phyloP scores from a whole-genome alignment of 2,797 vertebrate genomes.

The Siniperca obscura region DNA sequence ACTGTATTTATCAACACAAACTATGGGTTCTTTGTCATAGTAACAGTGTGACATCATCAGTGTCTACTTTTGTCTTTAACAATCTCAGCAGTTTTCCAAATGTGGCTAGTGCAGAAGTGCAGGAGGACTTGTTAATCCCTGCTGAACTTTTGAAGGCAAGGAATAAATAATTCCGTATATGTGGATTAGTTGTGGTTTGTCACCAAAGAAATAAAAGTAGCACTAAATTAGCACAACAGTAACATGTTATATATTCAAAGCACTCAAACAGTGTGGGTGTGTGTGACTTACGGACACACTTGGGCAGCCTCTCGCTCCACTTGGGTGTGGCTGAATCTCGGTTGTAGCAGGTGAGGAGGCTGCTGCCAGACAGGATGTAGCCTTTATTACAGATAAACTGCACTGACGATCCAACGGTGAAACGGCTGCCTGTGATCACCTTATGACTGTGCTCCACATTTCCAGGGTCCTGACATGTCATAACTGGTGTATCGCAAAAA shows the following conservation, averaged over 20 bases:
- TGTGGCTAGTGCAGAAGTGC: background rate
- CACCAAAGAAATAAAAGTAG: background rate
- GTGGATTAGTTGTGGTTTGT: background rate
- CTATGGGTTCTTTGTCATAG: background rate
- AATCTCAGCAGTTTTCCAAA: background rate
- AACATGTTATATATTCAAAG: background rate
- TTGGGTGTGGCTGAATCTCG: slow-evolving; percentile 91
- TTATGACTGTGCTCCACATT: slow-evolving; percentile 92
- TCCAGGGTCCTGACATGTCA: slow-evolving; percentile 93
- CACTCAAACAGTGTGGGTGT: background rate
- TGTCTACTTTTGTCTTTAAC: background rate
- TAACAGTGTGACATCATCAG: background rate
- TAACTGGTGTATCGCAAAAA: slow-evolving; percentile 80
- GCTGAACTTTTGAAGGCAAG: background rate
- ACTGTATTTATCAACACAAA: background rate
- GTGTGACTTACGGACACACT: slow-evolving; percentile 87
- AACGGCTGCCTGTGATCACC: slow-evolving; percentile 89
- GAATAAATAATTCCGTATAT: background rate
- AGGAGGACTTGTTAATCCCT: background rate
- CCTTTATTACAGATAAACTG: slow-evolving; percentile 95
- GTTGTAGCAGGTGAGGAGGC: slow-evolving; percentile 92
- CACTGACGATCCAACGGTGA: slow-evolving; percentile 90
- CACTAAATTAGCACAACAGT: too few relatives aligned
- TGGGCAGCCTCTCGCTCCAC: slow-evolving; percentile 94
- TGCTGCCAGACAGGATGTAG: slow-evolving; percentile 88